phyloP scores from a whole-genome alignment of 2,797 vertebrate species.

The Hylomyscus alleni region DNA sequence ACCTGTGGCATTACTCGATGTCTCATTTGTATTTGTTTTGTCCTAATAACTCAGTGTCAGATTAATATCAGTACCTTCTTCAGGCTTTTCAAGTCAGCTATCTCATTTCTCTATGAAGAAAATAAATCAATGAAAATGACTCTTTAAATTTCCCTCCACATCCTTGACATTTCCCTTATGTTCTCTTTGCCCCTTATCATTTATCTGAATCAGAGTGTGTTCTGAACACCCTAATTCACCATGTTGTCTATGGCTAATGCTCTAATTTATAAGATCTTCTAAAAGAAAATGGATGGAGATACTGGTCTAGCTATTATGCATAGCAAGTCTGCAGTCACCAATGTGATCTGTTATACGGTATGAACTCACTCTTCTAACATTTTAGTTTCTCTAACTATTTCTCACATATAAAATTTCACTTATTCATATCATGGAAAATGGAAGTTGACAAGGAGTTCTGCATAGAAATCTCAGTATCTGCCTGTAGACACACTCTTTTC shows the following conservation, averaged over 20 bases:
- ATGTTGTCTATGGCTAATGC: not conserved
- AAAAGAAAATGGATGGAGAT: slow-evolving; percentile 30
- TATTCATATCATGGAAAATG: slow-evolving; percentile 31
- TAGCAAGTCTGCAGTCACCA: slow-evolving; percentile 11
- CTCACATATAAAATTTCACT: slow-evolving; percentile 21
- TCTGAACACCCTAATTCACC: slow-evolving; percentile 50
- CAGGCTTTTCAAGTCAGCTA: slow-evolving; percentile 18
- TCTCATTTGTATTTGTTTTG: slow-evolving; percentile 63
- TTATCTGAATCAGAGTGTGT: slow-evolving; percentile 41
- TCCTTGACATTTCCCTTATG: slow-evolving; percentile 49
- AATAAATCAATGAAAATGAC: slow-evolving; percentile 67
- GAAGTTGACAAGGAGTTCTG: slow-evolving; percentile 31
- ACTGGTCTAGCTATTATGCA: not conserved
- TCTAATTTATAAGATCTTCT: slow-evolving; percentile 42
- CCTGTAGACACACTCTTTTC: not conserved
- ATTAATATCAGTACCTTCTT: slow-evolving; percentile 16
- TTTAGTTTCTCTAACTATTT: slow-evolving; percentile 52
- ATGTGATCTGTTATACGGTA: slow-evolving; percentile 34
- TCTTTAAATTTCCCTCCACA: slow-evolving; percentile 66
- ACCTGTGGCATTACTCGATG: not conserved
- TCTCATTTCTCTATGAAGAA: slow-evolving; percentile 28
- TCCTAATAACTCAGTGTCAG: slow-evolving; percentile 27
- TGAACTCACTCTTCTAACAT: slow-evolving; percentile 30
- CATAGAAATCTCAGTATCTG: slow-evolving; percentile 39
- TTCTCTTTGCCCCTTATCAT: slow-evolving; percentile 35